Base-by-base conservation (phyloP, 1,140 invertebrate genomes). In the Sminthurides bifidus region DNA sequence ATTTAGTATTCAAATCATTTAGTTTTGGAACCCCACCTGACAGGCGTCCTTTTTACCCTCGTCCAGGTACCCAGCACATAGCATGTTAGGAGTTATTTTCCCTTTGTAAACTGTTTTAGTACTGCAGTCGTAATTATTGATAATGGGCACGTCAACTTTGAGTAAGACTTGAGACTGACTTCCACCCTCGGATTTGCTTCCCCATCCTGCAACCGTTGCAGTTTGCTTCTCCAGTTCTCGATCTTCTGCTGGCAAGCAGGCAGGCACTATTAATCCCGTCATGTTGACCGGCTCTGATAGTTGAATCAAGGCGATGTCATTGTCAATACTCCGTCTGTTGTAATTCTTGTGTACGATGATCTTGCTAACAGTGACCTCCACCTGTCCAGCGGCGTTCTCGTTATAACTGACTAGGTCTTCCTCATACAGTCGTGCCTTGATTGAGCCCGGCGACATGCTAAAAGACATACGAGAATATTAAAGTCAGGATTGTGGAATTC, bases 1-100 rank as follows among this genome's bases (percentile, higher is more conserved):
- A 37, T 10, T 27, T 46, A 14, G 19, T 23, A 5, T 52, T 3
- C 15, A 23, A 41, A 24, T 35, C 31, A n/a, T 49, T 37, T 35
- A 35, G 26, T 30, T 17, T 19, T 38, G 12, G 19, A 12, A 2
- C 33, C 46, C 59, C 15, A 65, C 61, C 75, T 91, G 87, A 67
- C 87, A 92, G 30, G 85, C 84, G 71, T 92, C 87, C 65, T 82
- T 87, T 44, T 78, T 74, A 6, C 87, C 87, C 4, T 74, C 73
- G n/a, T 82, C 77, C 0, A 77, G 74, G 68, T 84, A 86, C 10
- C 86, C 87, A 48, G 41, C 54, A 15, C 53, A 40, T 19, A 55
- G 21, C 58, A 63, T 63, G 31, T 54, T 56, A 15, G 55, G 53
- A 1, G 59, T 61, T 10, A 66, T 62, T 45, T 60, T 63, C 4